Evolutionary conservation across 2,113 vertebrate genomes (phyloP).

Genomic region (Lathamus discolor): DNA sequence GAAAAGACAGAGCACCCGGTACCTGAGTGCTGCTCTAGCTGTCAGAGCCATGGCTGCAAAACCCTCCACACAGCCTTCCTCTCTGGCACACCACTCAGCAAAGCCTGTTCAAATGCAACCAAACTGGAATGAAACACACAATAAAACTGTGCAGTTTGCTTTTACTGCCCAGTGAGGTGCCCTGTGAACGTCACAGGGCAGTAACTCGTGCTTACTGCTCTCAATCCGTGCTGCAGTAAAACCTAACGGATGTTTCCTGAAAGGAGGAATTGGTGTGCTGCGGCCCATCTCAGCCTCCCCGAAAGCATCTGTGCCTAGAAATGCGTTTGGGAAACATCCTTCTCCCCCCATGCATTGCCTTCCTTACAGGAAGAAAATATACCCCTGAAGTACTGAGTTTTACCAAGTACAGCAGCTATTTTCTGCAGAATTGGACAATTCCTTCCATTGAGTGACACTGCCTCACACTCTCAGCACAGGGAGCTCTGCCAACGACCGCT

Average conservation of each 20-base stretch:
- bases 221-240: background rate
- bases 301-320: background rate
- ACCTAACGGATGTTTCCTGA: background rate
- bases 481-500: background rate
- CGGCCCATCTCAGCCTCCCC: background rate
- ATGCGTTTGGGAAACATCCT: background rate
- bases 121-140: background rate
- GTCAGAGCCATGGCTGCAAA: background rate
- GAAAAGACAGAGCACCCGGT: background rate
- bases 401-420: background rate
- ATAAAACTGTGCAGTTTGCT: background rate
- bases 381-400: background rate
- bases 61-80: background rate
- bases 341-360: accelerated
- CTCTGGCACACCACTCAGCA: background rate
- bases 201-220: background rate
- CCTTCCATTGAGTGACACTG: background rate
- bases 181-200: background rate
- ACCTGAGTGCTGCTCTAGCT: background rate
- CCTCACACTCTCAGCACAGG: background rate
- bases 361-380: background rate
- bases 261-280: background rate
- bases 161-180: background rate
- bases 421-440: background rate
- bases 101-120: background rate